phyloP scores from a whole-genome alignment of 2,888 invertebrate genomes.

The Drosophila kuntzei region DNA sequence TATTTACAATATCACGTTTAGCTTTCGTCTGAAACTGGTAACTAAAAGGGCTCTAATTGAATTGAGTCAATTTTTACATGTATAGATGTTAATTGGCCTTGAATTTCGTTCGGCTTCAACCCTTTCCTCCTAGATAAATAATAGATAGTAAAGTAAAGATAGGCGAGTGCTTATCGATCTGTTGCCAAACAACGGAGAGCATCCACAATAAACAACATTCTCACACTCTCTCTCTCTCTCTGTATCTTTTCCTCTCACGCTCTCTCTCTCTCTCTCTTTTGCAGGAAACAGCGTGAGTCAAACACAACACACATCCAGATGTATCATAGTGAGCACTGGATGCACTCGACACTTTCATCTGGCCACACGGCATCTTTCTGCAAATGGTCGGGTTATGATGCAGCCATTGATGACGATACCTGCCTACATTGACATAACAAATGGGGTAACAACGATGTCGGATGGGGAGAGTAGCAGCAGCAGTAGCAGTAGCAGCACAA shows the following conservation, averaged over 20 bases:
- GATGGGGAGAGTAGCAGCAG: constrained; percentile 40
- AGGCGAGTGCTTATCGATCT: background rate
- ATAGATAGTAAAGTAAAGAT: background rate
- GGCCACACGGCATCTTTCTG: constrained; percentile 51
- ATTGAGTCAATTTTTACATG: constrained; percentile 30
- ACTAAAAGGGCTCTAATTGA: constrained; percentile 33
- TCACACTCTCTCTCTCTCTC: background rate
- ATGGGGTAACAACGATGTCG: constrained; percentile 54
- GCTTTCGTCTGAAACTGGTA: constrained; percentile 5
- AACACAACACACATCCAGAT: constrained; percentile 55
- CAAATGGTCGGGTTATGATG: constrained; percentile 35
- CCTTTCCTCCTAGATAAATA: background rate
- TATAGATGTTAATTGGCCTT: constrained; percentile 59
- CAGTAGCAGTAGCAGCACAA: constrained; percentile 42
- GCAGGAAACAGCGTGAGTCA: constrained; percentile 57
- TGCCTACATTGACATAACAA: constrained; percentile 71
- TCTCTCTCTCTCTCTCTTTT: background rate
- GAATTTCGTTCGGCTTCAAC: constrained; percentile 11
- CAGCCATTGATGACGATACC: constrained; percentile 58
- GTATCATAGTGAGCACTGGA: constrained; percentile 46
- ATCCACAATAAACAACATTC: background rate
- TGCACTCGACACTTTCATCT: constrained; percentile 55
- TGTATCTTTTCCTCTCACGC: background rate
- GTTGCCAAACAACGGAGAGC: background rate
- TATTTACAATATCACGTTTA: constrained; percentile 5